phyloP scores from a whole-genome alignment of 2,797 vertebrate species.

The Notolepis coatsorum region DNA sequence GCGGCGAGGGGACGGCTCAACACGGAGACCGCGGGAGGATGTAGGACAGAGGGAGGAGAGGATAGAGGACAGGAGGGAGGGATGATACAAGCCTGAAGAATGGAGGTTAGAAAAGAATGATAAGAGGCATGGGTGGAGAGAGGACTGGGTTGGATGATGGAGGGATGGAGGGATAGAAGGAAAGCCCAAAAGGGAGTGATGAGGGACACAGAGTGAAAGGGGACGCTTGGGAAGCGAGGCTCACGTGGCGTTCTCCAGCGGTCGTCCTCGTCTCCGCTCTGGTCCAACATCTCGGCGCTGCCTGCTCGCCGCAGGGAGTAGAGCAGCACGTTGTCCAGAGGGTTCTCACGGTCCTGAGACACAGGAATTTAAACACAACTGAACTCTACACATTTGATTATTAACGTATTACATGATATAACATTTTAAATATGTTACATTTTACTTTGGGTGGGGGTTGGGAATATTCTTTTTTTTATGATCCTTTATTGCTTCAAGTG shows the following conservation, averaged over 20 bases:
- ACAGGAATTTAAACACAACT: too few relatives aligned
- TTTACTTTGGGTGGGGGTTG: too few relatives aligned
- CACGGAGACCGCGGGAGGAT: conserved; percentile 65
- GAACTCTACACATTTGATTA: too few relatives aligned
- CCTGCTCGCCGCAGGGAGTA: conserved; percentile 79
- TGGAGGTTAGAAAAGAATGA: conserved; percentile 48
- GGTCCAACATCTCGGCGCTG: conserved; percentile 85
- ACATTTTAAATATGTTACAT: too few relatives aligned
- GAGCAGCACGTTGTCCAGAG: conserved; percentile 85
- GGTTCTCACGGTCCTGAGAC: conserved; percentile 91
- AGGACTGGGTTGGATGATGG: neutral
- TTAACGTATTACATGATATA: too few relatives aligned
- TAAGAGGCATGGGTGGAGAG: conserved; percentile 35
- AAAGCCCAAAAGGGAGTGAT: neutral
- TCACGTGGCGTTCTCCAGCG: conserved; percentile 72
- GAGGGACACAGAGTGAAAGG: neutral
- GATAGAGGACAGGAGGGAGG: conserved; percentile 69
- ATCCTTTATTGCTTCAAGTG: too few relatives aligned
- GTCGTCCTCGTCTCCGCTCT: conserved; percentile 90
- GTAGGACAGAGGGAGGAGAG: conserved; percentile 72
- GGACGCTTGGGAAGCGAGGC: conserved; percentile 16
- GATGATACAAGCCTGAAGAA: conserved; percentile 62
- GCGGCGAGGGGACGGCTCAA: conserved; percentile 65
- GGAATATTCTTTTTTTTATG: too few relatives aligned
- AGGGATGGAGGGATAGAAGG: neutral